These are phyloP conservation scores for Eristalis intricaria DNA, from an alignment of 2,888 invertebrate species.

Conservation along the genomic window DNA sequence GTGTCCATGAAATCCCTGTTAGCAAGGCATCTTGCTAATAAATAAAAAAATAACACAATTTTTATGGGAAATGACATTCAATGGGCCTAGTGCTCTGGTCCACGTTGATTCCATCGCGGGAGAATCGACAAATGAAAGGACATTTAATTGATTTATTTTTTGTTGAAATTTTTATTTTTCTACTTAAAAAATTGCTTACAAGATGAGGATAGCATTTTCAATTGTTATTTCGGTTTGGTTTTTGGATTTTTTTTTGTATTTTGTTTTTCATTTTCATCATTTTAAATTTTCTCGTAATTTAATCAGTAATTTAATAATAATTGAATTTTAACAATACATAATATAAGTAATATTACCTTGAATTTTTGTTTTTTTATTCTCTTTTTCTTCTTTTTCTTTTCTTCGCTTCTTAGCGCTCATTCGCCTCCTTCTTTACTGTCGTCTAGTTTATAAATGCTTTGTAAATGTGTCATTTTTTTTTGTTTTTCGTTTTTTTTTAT, in stretches of 20 bases:
- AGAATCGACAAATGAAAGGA: no score
- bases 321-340: constrained; percentile 72
- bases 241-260: constrained; percentile 16
- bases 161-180: constrained; percentile 72
- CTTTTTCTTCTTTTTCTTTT: constrained; percentile 27
- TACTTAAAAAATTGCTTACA: constrained; percentile 74
- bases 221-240: constrained; percentile 60
- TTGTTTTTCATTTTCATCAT: constrained; percentile 25
- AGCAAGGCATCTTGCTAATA: no score
- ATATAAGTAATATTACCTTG: constrained; percentile 68
- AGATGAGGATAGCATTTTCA: constrained; percentile 73
- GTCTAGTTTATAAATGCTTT: constrained; percentile 65
- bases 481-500: constrained; percentile 34
- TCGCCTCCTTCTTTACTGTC: constrained; percentile 7
- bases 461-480: constrained; percentile 57
- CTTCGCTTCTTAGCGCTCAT: constrained; percentile 2
- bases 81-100: no score
- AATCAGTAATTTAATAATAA: constrained; percentile 72
- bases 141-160: constrained; percentile 45
- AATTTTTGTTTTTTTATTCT: neutral
- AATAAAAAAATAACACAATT: no score
- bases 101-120: no score
- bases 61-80: no score
- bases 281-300: constrained; percentile 63
- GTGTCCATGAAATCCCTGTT: no score